Conservation (phyloP, 1,140 invertebrate genomes). For the Lordiphosa clarofinis region DNA sequence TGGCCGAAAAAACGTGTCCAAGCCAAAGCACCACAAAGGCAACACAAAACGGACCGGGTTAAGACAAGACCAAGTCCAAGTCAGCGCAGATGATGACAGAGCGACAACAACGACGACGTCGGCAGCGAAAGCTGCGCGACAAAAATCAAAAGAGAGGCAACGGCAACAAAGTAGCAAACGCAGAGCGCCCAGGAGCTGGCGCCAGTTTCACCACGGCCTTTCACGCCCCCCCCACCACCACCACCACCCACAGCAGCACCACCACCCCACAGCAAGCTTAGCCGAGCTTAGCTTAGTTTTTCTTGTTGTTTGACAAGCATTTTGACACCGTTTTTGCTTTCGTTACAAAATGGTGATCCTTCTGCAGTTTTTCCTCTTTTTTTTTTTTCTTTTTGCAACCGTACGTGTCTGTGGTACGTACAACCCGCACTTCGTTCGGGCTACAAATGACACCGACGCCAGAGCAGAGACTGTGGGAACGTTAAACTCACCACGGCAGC, state of each 20-base stretch:
- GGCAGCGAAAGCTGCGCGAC: constrained; percentile 32
- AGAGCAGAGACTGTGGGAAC: neutral
- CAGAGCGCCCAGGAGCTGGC: neutral
- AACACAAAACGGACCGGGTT: constrained; percentile 54
- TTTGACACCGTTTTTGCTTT: constrained; percentile 54
- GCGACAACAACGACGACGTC: constrained; percentile 19
- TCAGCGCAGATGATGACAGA: constrained; percentile 31
- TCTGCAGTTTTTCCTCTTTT: neutral
- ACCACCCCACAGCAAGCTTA: constrained; percentile 31
- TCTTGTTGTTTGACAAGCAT: constrained; percentile 53
- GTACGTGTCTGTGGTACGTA: constrained; percentile 1
- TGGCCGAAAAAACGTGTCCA: constrained; percentile 63
- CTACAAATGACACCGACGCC: constrained; percentile 2
- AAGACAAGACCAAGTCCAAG: constrained; percentile 60
- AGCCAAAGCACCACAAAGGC: constrained; percentile 62
- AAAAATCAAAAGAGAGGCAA: constrained; percentile 34
- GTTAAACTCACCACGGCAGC: constrained; percentile 60
- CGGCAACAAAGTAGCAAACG: constrained; percentile 36
- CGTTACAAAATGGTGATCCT: constrained; percentile 3
- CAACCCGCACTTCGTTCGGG: constrained; percentile 4
- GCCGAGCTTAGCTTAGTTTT: constrained; percentile 55
- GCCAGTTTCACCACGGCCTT: constrained; percentile 18
- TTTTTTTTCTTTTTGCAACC: neutral
- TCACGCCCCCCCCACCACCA: neutral
- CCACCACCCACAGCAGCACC: neutral